Evolutionary conservation across 2,113 vertebrate species (phyloP), one percentile per base, ranked within the genome.

Genomic region (Mus pahari): DNA sequence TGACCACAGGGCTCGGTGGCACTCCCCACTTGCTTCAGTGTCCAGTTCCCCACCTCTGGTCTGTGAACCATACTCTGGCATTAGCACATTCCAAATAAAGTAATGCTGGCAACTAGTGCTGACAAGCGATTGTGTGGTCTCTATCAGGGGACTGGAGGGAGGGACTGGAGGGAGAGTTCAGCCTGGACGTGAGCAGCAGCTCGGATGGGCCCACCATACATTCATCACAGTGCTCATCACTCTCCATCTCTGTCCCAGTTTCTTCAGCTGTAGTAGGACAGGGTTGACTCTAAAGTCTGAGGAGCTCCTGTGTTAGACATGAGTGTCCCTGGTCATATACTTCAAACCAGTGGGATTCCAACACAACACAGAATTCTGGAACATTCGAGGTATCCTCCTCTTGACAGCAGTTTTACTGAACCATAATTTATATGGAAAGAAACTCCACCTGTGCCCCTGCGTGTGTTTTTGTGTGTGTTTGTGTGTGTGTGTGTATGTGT

Each of bases 61-160:
- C 19, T 20, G 8, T 31, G 36, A 70, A 22, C 78, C 71, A 10
- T n/a, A 10, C 26, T 86, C 81, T 79, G 95, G 31, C 8, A 33
- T 50, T 45, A 75, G 24, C 91, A 33, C 19, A 5, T 60, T 31
- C n/a, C 70, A n/a, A 95, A 92, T 97, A 97, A 96, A 97, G 81
- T 71, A 28, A 28, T 19, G 8, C 6, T 90, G 81, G 39, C 60
- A 64, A 84, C 82, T 45, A 45, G 20, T 42, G 55, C 28, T 70
- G 78, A n/a, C 71, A 89, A 55, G 50, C 45, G 1, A 0, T 2
- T 36, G 83, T 92, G 78, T 53, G 53, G 14, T 91, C 92, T 95
- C 58, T 17, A 4, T 11, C 33, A 10, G 60, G 24, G 16, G 12
- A 1, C 7, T 36, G 36, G 53, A 16, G 62, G 71, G n/a, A 20